Evolutionary conservation across 2,888 invertebrate species (phyloP).

Genomic region (Geotrupes spiniger): DNA sequence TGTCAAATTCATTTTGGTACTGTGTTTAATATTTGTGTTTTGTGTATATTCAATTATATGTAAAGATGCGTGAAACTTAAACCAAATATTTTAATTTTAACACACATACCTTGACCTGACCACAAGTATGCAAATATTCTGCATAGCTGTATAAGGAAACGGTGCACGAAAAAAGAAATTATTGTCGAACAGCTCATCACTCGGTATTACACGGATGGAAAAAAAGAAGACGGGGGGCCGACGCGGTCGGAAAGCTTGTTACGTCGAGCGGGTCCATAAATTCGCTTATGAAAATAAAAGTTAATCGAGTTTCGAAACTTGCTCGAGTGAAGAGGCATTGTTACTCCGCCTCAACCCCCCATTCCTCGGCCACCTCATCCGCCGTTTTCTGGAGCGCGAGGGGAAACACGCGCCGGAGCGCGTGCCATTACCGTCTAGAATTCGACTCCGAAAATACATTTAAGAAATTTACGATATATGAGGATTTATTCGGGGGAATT

Average conservation of each 20-base stretch:
- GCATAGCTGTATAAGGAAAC: neutral
- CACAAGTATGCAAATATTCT: too few species aligned
- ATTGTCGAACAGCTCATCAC: constrained; percentile 3
- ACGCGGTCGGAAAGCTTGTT: constrained; percentile 18
- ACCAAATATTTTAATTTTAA: too few species aligned
- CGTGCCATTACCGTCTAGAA: constrained; percentile 7
- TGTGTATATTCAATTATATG: too few species aligned
- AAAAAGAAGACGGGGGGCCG: constrained; percentile 4
- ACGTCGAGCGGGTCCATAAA: constrained; percentile 29
- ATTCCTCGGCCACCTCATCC: neutral
- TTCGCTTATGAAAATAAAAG: constrained; percentile 30
- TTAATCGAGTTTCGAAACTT: constrained; percentile 30
- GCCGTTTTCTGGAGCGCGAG: neutral
- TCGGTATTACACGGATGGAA: neutral
- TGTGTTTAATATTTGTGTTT: too few species aligned
- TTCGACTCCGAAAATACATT: constrained; percentile 27
- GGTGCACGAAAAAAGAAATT: neutral
- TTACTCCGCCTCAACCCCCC: neutral
- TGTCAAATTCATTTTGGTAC: too few species aligned
- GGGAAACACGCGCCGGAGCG: constrained; percentile 8
- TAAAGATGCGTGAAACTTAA: too few species aligned
- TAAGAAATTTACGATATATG: constrained; percentile 35
- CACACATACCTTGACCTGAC: too few species aligned
- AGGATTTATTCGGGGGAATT: constrained; percentile 33
- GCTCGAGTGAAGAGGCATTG: constrained; percentile 20